Base-by-base conservation (phyloP, 2,797 vertebrate genomes). In the Rousettus madagascariensis region DNA sequence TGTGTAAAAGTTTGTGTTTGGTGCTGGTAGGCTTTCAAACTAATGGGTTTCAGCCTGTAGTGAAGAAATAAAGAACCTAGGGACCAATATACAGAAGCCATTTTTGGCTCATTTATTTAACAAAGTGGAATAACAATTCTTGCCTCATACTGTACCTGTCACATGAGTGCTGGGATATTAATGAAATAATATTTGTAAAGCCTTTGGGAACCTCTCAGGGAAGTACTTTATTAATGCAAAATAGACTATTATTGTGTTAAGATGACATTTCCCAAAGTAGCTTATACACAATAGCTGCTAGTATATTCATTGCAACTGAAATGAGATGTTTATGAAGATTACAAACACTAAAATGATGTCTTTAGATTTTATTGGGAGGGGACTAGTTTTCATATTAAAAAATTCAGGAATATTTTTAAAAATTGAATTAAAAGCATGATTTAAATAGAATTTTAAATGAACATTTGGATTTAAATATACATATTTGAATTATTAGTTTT, bases 151-250 rank as follows among this genome's bases (percentile, higher is more conserved):
- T 74, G 71, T 20, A 74, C 38, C 22, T 85, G 74, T 20, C 78
- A 86, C n/a, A 43, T 63, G 49, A 85, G 6, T 94, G 28, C 71
- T 87, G 30, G 7, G 36, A 28, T 24, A 88, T 72, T 88, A 94
- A 85, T 92, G 38, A 80, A 95, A 94, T 75, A 71, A 85, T 91
- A 88, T 94, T 88, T 95, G 33, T 22, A 77, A 96, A 96, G 22
- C 8, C 15, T 66, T 71, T 80, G 59, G 53, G 41, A 16, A 49
- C 36, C 69, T 79, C 30, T 90, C 30, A 75, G 55, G 49, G 51
- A 90, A 87, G 26, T 28, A 28, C 55, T 72, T 88, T 88, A 53
- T 91, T 92, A 90, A 68, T 46, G 41, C 7, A 63, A 94, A 88
- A 68, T 12, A 82, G 9, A 36, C 17, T 71, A 68, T 85, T 78